A percentile compares a stretch with the other conserved stretches of the same genome.
These are phyloP conservation scores for Xenus cinereus DNA, from an alignment of 2,113 vertebrate species.

Conservation along the genomic window DNA sequence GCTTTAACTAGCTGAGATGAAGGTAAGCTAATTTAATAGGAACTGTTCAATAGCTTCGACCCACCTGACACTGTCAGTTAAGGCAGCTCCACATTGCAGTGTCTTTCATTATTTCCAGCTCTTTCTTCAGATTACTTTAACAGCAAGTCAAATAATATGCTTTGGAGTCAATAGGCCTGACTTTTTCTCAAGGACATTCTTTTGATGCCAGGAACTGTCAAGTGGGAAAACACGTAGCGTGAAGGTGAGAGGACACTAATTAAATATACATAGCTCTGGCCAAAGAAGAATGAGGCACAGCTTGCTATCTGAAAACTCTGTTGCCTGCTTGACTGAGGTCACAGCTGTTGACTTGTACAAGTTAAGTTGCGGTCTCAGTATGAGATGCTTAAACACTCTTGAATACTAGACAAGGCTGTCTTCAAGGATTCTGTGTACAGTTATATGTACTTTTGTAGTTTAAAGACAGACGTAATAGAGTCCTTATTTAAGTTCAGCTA, in stretches of 20 bases:
- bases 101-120: constrained; percentile 77
- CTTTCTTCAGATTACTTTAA: constrained; percentile 78
- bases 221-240: constrained; percentile 84
- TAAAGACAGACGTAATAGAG: background rate
- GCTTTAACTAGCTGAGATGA: constrained; percentile 76
- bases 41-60: constrained; percentile 79
- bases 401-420: constrained; percentile 18
- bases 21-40: constrained; percentile 80
- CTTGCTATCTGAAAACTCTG: constrained; percentile 86
- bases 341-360: constrained; percentile 85
- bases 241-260: constrained; percentile 96
- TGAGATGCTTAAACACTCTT: constrained; percentile 15
- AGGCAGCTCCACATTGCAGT: constrained; percentile 52
- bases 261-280: constrained; percentile 88
- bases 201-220: constrained; percentile 93
- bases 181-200: constrained; percentile 92
- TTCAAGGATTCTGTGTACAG: constrained; percentile 14
- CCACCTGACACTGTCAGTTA: constrained; percentile 76
- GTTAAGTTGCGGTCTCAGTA: constrained; percentile 41
- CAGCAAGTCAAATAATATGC: constrained; percentile 80
- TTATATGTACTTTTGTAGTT: background rate
- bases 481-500: background rate
- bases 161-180: constrained; percentile 82
- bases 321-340: constrained; percentile 85
- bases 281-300: constrained; percentile 88